phyloP scores from a whole-genome alignment of 1,140 invertebrate species.

The honey bee (Apis mellifera) region DNA sequence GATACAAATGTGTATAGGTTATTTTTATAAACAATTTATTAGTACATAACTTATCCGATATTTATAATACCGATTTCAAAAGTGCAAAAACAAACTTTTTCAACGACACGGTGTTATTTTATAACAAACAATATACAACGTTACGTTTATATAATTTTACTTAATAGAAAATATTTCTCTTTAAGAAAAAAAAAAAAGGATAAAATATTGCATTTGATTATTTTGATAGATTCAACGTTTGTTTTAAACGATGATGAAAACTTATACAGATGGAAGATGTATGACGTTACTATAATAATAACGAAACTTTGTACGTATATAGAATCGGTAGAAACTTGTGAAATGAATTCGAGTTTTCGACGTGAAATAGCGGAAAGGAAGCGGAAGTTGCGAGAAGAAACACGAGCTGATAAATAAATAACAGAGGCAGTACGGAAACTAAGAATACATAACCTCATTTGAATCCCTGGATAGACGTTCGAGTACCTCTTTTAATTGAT shows the following conservation, averaged over 20 bases:
- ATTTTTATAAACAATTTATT: neutral
- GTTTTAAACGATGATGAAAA: neutral
- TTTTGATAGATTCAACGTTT: neutral
- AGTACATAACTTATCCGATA: neutral
- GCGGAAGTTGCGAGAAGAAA: neutral
- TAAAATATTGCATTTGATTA: neutral
- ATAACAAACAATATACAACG: neutral
- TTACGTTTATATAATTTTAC: neutral
- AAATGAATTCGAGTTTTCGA: neutral
- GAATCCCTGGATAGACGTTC: neutral
- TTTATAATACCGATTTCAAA: neutral
- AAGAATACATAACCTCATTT: neutral
- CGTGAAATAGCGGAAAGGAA: neutral
- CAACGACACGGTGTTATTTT: neutral
- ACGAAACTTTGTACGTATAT: neutral
- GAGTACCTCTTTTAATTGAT: neutral
- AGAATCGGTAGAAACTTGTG: neutral
- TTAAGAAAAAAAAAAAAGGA: neutral
- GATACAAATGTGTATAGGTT: neutral
- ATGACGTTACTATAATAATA: neutral
- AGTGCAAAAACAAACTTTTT: neutral
- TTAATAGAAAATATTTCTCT: neutral
- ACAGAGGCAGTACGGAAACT: no score
- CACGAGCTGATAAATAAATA: conserved; percentile 1
- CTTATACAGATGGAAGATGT: neutral